A percentile compares a stretch with the other conserved stretches of the same genome.
Conservation (phyloP, 2,797 vertebrate genomes). For the Protosalanx chinensis region DNA sequence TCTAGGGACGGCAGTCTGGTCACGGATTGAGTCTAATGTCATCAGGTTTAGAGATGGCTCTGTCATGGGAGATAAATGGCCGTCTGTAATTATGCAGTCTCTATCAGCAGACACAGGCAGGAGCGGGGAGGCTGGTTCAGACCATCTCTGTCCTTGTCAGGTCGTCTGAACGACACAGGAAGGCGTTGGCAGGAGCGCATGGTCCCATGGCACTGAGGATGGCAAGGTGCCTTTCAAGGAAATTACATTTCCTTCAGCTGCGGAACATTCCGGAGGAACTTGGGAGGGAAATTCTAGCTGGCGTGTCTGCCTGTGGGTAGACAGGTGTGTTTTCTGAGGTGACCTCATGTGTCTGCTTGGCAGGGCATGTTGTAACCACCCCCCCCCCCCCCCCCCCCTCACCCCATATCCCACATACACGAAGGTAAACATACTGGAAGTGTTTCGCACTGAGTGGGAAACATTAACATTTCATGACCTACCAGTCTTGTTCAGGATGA, state of each 20-base stretch:
- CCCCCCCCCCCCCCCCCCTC: too few species aligned
- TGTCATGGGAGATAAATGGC: slow-evolving; percentile 72
- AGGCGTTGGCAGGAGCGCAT: slow-evolving; percentile 39
- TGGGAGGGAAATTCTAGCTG: neutral
- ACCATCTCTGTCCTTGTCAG: slow-evolving; percentile 70
- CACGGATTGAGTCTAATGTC: slow-evolving; percentile 50
- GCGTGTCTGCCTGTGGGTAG: neutral
- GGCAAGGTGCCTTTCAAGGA: slow-evolving; percentile 59
- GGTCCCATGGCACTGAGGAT: slow-evolving; percentile 40
- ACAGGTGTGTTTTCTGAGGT: neutral
- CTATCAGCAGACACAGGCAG: slow-evolving; percentile 69
- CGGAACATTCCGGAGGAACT: neutral
- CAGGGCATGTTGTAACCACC: neutral
- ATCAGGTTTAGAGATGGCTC: slow-evolving; percentile 64
- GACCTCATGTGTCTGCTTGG: neutral
- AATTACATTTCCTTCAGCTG: slow-evolving; percentile 31
- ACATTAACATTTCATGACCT: neutral
- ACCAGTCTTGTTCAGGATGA: neutral
- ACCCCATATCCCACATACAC: neutral
- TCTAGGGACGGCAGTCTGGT: slow-evolving; percentile 28
- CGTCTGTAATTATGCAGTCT: slow-evolving; percentile 70
- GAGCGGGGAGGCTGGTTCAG: slow-evolving; percentile 37
- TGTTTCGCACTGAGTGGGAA: neutral
- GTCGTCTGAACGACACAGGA: slow-evolving; percentile 50
- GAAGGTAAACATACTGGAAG: neutral